Percentiles rank a stretch among this genome's conserved stretches.
These are phyloP conservation scores for Hucho hucho DNA, from an alignment of 2,113 vertebrate species.

Conservation along the genomic window DNA sequence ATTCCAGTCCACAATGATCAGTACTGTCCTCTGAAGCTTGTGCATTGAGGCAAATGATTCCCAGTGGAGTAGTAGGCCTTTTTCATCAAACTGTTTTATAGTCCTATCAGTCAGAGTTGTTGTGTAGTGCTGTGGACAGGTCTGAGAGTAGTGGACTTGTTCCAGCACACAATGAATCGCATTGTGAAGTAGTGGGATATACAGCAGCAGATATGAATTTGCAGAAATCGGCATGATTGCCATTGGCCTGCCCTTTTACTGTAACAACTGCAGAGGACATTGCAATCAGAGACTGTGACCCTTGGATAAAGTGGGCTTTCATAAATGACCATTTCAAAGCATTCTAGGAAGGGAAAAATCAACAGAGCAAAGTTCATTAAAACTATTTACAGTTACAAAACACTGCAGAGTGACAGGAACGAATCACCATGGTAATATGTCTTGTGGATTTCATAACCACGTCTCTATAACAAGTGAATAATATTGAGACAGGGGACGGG, in stretches of 20 bases:
- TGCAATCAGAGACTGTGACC: slow-evolving; percentile 4
- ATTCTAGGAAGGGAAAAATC: background rate
- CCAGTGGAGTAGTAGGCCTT: background rate
- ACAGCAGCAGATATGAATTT: background rate
- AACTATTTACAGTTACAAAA: background rate
- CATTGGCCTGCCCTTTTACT: slow-evolving; percentile 22
- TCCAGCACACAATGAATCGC: background rate
- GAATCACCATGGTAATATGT: too few relatives aligned
- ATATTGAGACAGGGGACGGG: too few relatives aligned
- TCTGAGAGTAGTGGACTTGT: background rate
- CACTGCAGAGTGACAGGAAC: too few relatives aligned
- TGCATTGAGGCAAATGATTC: background rate
- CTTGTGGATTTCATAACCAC: background rate
- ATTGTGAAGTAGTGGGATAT: background rate
- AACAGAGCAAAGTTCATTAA: background rate
- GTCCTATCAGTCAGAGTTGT: background rate
- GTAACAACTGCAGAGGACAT: slow-evolving; percentile 28
- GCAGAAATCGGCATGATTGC: background rate
- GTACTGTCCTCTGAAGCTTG: background rate
- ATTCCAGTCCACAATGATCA: background rate
- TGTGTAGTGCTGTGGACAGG: background rate
- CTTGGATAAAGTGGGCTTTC: background rate
- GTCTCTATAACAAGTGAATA: too few relatives aligned
- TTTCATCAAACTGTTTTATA: background rate
- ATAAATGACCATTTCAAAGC: background rate